Base-by-base conservation (phyloP, 2,797 vertebrate genomes). In the Oreortyx pictus region DNA sequence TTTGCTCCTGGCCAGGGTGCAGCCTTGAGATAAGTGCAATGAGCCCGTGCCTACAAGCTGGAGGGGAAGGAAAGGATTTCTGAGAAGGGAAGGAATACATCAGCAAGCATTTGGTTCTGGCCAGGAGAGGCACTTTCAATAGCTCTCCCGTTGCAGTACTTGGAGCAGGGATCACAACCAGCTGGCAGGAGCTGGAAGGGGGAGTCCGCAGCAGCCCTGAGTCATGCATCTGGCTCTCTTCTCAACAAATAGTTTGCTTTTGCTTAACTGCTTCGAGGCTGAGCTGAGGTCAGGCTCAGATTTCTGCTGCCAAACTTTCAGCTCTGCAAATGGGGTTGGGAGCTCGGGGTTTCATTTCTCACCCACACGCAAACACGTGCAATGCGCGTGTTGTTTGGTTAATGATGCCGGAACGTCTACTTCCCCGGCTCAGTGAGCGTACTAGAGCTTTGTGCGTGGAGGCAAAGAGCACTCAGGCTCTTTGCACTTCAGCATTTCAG, bases 181-280 rank as follows among this genome's bases (percentile, higher is more conserved):
- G 72, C 89, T 93, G 82, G 27, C 61, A 56, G 72, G 84, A 93
- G 67, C 88, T 74, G 62, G 54, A 93, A 71, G 37, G 25, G 54
- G 50, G 10, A 86, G 50, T 41, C 59, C 68, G 35, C 43, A 66
- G 50, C 46, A 75, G 5, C 29, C 44, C 57, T 80, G 93, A 94
- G 65, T 87, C 89, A 46, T 68, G 67, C 14, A 1, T 46, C 56
- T 81, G 89, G 61, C 75, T 93, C 41, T 2, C 3, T 87, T 33
- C 57, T 82, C 22, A 7, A 5, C 43, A 80, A 77, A 35, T 15
- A 27, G 1, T 85, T 41, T 41, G 13, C 87, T 59, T 59, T 31
- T 41, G 3, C 76, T 92, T 90, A 85, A 92, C 61, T 80, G 44
- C 44, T 66, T 70, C 1, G 0, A 50, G 65, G 23, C 14, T 50